A percentile compares a stretch with the other conserved stretches of the same genome.
Evolutionary conservation across 1,140 invertebrate genomes (phyloP).

Genomic region (Tetramorium parvispinum): DNA sequence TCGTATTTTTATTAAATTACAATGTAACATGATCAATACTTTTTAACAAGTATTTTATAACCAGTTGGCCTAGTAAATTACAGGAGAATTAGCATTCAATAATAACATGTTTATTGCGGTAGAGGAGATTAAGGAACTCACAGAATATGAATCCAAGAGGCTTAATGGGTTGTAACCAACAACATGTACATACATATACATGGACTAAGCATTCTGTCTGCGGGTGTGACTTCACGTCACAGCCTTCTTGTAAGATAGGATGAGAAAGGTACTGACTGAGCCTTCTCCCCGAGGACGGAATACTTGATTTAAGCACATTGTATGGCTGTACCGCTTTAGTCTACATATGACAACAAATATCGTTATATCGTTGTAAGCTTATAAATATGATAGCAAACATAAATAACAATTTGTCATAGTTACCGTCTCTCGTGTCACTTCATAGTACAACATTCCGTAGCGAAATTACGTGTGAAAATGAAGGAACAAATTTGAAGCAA

Average conservation of each 20-base stretch:
- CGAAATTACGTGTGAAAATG: not conserved
- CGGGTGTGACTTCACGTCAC: not conserved
- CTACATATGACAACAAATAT: not conserved
- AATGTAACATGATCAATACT: not conserved
- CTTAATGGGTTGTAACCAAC: slow-evolving; percentile 29
- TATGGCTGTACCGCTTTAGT: not conserved
- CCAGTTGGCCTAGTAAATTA: not conserved
- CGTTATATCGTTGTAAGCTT: not conserved
- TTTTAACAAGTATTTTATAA: not conserved
- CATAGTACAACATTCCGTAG: not conserved
- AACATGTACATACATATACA: not conserved
- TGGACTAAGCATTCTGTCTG: not conserved
- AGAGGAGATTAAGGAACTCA: slow-evolving; percentile 3
- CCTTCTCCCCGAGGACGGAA: slow-evolving; percentile 2
- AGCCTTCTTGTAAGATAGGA: not conserved
- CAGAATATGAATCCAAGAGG: slow-evolving; percentile 18
- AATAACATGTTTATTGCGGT: not conserved
- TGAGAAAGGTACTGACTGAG: slow-evolving; percentile 25
- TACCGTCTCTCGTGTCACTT: too few species aligned
- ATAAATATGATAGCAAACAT: slow-evolving; percentile 1
- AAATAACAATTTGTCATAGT: not conserved
- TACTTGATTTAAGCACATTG: not conserved
- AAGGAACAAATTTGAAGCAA: not conserved
- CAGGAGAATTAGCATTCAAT: not conserved
- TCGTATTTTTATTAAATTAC: not conserved